Base-by-base conservation (phyloP, 2,113 vertebrate genomes). In the Mugil cephalus region DNA sequence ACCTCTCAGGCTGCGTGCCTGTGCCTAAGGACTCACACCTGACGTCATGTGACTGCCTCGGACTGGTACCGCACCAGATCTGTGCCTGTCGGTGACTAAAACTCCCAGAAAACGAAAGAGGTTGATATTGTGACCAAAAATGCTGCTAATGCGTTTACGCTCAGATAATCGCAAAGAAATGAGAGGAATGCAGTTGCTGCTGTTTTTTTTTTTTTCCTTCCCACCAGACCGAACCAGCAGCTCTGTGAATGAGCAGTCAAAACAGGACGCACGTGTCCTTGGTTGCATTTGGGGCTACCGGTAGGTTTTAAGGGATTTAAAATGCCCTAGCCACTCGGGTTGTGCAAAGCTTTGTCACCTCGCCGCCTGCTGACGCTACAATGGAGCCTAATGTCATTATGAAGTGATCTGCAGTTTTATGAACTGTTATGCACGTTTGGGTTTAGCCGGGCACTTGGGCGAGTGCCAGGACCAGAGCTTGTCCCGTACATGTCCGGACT, bases 271-370 rank as follows among this genome's bases (percentile, higher is more conserved):
- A 67, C 70, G 85, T 83, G 71, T 82, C 69, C 60, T 78, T 82
- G 79, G 81, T 74, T 76, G 71, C 74, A 51, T 78, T 77, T 56
- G 59, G 70, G 77, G 60, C 86, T 84, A 77, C 71, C 50, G 61
- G 72, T 87, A 83, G 80, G 83, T 84, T 88, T 89, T 82, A 88
- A 82, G 51, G 45, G 85, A 80, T 89, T 88, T 87, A 81, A 74
- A 89, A 77, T 6, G 21, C 63, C 19, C 52, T 70, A 45, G 39
- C 67, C 43, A 21, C 76, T 76, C 42, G 6, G 60, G 40, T 60
- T 64, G 43, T 39, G 62, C 63, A 74, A 50, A 85, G 66, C 69
- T 66, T 58, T 74, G 39, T 82, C 60, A 83, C 77, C 56, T 52
- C n/a, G 40, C 76, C 69, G 63, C 53, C 77, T 69, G 79, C 69